Evolutionary conservation across 2,888 invertebrate species (phyloP).

Genomic region (Therioaphis trifolii): DNA sequence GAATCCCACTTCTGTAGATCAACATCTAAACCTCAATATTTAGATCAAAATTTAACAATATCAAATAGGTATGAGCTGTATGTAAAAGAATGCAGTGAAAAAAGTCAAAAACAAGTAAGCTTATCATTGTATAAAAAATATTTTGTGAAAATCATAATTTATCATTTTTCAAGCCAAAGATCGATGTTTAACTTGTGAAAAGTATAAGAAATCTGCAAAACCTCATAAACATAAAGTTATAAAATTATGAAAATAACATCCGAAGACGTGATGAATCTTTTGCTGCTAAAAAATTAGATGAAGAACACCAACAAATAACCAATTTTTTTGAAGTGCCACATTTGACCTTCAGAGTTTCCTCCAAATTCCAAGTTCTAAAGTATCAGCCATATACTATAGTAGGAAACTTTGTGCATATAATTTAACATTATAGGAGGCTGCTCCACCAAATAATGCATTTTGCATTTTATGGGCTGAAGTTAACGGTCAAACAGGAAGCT

Average conservation of each 20-base stretch:
- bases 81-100: no score
- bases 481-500: conserved; percentile 67
- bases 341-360: conserved; percentile 66
- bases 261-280: no score
- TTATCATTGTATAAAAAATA: no score
- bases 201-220: conserved; percentile 22
- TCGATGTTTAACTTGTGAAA: conserved; percentile 58
- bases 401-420: conserved; percentile 67
- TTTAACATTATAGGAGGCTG: conserved; percentile 67
- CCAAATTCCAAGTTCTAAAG: conserved; percentile 67
- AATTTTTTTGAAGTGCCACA: no score
- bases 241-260: no score
- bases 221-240: neutral
- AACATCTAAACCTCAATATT: no score
- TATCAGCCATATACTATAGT: conserved; percentile 66
- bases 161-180: conserved; percentile 55
- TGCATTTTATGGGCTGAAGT: conserved; percentile 67
- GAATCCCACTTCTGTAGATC: no score
- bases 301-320: no score
- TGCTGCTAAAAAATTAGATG: no score
- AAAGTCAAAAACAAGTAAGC: no score
- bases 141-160: conserved; percentile 50
- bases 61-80: no score
- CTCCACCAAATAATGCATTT: conserved; percentile 65
- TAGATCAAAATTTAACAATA: no score